Percentiles rank a stretch among this genome's conserved stretches.
Evolutionary conservation across 2,113 vertebrate genomes (phyloP).

Genomic region (Halcyon malimbica): DNA sequence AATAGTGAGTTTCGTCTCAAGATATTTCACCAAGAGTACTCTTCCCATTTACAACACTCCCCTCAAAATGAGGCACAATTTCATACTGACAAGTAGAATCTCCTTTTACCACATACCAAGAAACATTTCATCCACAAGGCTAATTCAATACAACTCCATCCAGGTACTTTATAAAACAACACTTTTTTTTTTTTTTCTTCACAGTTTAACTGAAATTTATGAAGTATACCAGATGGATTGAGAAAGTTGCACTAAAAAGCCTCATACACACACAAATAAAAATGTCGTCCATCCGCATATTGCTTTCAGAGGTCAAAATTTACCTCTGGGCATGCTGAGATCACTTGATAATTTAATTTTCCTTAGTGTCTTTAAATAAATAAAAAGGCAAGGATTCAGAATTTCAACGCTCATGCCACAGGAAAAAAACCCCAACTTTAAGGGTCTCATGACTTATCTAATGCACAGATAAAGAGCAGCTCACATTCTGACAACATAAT

Average conservation of each 20-base stretch:
- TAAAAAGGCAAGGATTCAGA: not conserved
- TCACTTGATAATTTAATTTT: not conserved
- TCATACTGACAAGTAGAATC: not conserved
- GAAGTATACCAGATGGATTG: not conserved
- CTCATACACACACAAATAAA: not conserved
- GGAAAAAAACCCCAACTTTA: not conserved
- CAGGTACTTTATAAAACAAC: not conserved
- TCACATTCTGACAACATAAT: conserved; percentile 10
- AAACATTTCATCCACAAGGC: not conserved
- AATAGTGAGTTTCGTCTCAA: not conserved
- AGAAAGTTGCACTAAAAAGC: not conserved
- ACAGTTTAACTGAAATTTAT: not conserved
- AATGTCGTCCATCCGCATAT: not conserved
- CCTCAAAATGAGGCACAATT: not conserved
- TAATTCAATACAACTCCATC: not conserved
- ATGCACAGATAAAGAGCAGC: not conserved
- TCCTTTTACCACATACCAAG: not conserved
- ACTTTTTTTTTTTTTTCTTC: not conserved
- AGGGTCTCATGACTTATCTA: not conserved
- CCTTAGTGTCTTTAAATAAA: not conserved
- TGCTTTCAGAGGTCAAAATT: not conserved
- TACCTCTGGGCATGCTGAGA: not conserved
- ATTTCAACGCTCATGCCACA: not conserved
- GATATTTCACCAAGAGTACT: not conserved
- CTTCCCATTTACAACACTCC: not conserved